These are phyloP conservation scores for Caenorhabditis sulstoni DNA, from an alignment of 2,888 invertebrate genomes.

Conservation along the genomic window DNA sequence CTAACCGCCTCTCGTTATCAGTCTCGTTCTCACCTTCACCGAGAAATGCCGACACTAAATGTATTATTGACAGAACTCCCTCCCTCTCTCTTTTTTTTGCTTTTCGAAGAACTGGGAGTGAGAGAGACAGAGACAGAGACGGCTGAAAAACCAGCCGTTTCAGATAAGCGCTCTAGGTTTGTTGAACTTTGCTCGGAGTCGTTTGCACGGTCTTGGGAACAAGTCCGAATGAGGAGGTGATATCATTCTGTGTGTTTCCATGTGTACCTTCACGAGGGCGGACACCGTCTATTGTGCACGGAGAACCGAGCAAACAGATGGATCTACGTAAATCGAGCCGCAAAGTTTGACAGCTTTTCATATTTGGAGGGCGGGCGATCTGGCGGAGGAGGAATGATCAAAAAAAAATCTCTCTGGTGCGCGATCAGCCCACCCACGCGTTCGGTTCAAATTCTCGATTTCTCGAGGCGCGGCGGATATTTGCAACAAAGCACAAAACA, in stretches of 20 bases:
- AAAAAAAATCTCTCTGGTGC: constrained; percentile 27
- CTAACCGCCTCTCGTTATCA: constrained; percentile 20
- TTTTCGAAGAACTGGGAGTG: constrained; percentile 17
- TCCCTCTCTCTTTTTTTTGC: constrained; percentile 20
- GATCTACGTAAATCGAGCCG: constrained; percentile 34
- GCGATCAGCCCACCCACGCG: constrained; percentile 52
- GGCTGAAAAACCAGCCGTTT: background rate
- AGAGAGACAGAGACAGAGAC: background rate
- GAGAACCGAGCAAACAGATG: constrained; percentile 42
- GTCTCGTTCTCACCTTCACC: background rate
- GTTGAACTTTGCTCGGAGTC: constrained; percentile 27
- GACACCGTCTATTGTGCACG: constrained; percentile 40
- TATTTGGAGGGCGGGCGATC: constrained; percentile 39
- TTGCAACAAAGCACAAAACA: constrained; percentile 20
- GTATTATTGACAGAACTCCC: constrained; percentile 30
- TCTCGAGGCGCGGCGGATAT: background rate
- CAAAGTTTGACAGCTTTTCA: constrained; percentile 52
- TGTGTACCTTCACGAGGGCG: constrained; percentile 53
- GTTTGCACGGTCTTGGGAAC: no score
- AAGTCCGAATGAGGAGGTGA: constrained; percentile 30
- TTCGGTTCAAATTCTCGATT: constrained; percentile 32
- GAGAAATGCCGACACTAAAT: constrained; percentile 5
- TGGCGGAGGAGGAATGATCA: constrained; percentile 17
- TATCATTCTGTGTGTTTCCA: constrained; percentile 39
- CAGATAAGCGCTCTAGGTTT: constrained; percentile 9